Base-by-base conservation (phyloP, 2,797 vertebrate species). In the Darevskia nairensis region DNA sequence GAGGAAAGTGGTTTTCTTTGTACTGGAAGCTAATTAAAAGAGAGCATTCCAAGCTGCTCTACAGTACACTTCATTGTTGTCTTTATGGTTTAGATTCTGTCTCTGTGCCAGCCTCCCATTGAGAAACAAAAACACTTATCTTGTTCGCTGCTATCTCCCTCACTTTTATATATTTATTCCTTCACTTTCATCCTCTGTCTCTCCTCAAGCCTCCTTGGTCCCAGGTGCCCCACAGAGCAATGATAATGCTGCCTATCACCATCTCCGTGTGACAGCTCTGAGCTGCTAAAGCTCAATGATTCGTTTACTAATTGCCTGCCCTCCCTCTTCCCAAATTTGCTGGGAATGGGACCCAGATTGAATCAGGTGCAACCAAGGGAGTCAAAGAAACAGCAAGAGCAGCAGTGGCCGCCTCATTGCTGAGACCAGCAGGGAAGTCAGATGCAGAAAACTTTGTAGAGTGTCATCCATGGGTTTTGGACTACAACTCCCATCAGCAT, bases 91-190 rank as follows among this genome's bases (percentile, higher is more conserved):
- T 92, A 74, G 8, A 91, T 95, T 85, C 94, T 93, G 92, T 94
- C 92, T 92, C 93, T 2, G 92, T 89, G 95, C 95, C 93, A 94
- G 92, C 92, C 50, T 94, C 88, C 94, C 95, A 95, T 94, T 90
- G 94, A 95, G 95, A 94, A 95, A 95, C 94, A 94, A 96, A 95
- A 93, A 95, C 93, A 95, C 95, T 96, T 95, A 96, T 96, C 96
- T 96, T 94, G 90, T 94, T 95, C 93, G 82, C 92, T 44, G 91
- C 94, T 93, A 94, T 95, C 94, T 94, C 93, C 92, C 91, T 91
- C 93, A 79, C 74, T 91, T 93, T 94, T 91, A 92, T 95, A 91
- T 94, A 94, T 95, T 93, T 93, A 93, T 94, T 89, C 89, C 86
- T 61, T 90, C 90, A 8, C 80, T 50, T 46, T 64, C 61, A 29